Conservation (phyloP, 2,888 invertebrate species). For the Hesperia comma region DNA sequence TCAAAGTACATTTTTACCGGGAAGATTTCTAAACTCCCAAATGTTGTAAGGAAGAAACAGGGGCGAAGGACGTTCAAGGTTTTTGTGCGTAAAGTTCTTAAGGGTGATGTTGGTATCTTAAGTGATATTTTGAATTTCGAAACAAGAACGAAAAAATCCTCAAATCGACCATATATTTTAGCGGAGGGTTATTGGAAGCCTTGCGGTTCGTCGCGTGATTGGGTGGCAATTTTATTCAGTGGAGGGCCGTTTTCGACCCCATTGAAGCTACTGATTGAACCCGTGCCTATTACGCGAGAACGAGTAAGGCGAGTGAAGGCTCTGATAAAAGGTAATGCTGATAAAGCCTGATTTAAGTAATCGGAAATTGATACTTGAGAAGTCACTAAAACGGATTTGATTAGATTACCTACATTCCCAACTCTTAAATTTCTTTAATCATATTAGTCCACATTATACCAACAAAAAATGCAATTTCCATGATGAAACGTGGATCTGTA, state of each 20-base stretch:
- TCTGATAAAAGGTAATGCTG: conserved; percentile 72
- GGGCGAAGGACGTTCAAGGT: conserved; percentile 71
- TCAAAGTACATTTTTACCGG: conserved; percentile 80
- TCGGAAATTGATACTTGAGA: conserved; percentile 8
- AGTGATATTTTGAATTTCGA: conserved; percentile 77
- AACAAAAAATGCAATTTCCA: no score
- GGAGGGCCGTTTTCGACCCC: conserved; percentile 58
- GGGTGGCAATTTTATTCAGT: conserved; percentile 70
- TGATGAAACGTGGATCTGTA: no score
- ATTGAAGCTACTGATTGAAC: conserved; percentile 70
- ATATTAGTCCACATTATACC: no score
- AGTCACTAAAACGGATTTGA: conserved; percentile 2
- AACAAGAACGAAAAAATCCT: conserved; percentile 70
- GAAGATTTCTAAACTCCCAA: conserved; percentile 74
- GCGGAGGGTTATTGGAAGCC: conserved; percentile 63
- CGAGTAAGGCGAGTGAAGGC: conserved; percentile 74
- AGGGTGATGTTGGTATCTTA: conserved; percentile 72
- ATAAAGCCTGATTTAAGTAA: conserved; percentile 21
- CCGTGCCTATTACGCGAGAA: conserved; percentile 72
- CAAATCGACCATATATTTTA: conserved; percentile 70
- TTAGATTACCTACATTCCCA: not conserved
- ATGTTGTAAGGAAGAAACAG: conserved; percentile 52
- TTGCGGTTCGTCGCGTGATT: conserved; percentile 53
- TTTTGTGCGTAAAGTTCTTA: conserved; percentile 74
- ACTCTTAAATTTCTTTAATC: not conserved